These are phyloP conservation scores for Chitala chitala DNA, from an alignment of 2,113 vertebrate species.

Conservation along the genomic window DNA sequence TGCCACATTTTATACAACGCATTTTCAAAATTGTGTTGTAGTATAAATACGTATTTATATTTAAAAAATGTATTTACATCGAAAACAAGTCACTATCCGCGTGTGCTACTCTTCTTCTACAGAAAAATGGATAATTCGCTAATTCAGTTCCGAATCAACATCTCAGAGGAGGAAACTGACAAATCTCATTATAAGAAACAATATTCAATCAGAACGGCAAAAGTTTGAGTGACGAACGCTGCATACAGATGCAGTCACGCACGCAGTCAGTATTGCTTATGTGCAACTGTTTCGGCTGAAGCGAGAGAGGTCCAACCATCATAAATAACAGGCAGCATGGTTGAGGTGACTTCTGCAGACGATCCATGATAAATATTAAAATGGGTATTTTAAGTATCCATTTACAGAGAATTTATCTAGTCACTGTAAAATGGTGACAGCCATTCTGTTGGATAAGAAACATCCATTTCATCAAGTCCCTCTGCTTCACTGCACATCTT, in stretches of 20 bases:
- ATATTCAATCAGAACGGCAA: not conserved
- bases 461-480: not conserved
- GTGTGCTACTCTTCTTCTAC: not conserved
- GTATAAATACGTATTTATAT: no score
- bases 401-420: constrained; percentile 1
- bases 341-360: not conserved
- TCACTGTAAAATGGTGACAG: not conserved
- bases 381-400: not conserved
- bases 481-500: not conserved
- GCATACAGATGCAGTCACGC: not conserved
- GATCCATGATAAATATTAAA: not conserved
- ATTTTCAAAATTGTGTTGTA: no score
- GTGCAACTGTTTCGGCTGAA: no score
- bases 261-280: not conserved
- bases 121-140: not conserved
- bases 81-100: not conserved
- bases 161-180: not conserved
- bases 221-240: not conserved
- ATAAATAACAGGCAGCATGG: not conserved
- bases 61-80: not conserved
- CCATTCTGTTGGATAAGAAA: not conserved
- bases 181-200: not conserved
- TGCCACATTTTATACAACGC: not conserved
- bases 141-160: not conserved
- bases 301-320: no score